Percentiles rank a stretch among this genome's conserved stretches.
Evolutionary conservation across 1,140 invertebrate species (phyloP).

Genomic region (Lepidurus packardi): DNA sequence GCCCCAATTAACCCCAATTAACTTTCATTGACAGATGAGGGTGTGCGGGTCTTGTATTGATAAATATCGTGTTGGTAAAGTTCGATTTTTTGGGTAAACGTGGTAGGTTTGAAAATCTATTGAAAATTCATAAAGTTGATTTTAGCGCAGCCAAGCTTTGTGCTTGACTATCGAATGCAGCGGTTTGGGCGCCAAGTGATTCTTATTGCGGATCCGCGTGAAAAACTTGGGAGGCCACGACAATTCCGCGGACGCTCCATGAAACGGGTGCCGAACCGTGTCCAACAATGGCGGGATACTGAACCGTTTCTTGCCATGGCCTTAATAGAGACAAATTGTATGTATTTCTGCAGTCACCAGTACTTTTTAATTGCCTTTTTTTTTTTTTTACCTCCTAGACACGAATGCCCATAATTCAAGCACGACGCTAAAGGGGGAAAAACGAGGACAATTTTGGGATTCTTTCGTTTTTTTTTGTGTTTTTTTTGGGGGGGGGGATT

Average conservation of each 20-base stretch:
- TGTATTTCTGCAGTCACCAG: not conserved
- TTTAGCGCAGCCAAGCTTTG: not conserved
- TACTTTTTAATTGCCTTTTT: not conserved
- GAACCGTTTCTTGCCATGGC: slow-evolving; percentile 9
- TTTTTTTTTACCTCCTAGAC: not conserved
- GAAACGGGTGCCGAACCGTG: not conserved
- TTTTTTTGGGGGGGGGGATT: too few species aligned
- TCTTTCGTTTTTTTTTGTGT: not conserved
- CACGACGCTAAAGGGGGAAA: not conserved
- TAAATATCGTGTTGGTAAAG: not conserved
- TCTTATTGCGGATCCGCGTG: slow-evolving; percentile 3
- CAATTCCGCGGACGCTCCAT: not conserved
- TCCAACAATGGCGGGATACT: not conserved
- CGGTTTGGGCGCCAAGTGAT: not conserved
- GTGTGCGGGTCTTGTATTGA: not conserved
- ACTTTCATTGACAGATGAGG: not conserved
- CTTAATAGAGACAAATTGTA: not conserved
- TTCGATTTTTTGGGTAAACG: not conserved
- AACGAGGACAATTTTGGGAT: not conserved
- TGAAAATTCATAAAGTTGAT: not conserved
- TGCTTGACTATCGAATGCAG: not conserved
- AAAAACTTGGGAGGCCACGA: not conserved
- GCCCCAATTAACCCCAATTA: not conserved
- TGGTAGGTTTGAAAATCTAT: too few species aligned
- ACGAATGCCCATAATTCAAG: not conserved